Base-by-base conservation (phyloP, 2,113 vertebrate species). In the Vidua macroura region DNA sequence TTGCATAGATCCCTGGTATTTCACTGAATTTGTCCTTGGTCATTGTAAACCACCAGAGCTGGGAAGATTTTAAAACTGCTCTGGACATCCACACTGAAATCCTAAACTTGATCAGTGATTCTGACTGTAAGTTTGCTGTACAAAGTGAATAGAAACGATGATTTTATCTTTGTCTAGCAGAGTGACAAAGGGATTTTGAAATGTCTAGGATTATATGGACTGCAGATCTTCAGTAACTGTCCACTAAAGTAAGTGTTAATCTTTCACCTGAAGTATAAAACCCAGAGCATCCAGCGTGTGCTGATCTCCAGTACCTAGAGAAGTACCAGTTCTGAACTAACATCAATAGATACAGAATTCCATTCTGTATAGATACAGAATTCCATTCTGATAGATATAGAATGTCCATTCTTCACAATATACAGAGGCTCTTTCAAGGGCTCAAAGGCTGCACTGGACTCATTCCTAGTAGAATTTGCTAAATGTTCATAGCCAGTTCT, bases 321-420 rank as follows among this genome's bases (percentile, higher is more conserved):
- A 17, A 52, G 12, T 18, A 51, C 43, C 9, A 58, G 1, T 55
- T 76, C n/a, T 76, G 30, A 63, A 7, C 16, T n/a, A 5, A 18
- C 15, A 53, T n/a, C 0, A 0, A 7, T 7, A 55, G 22, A 28
- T 13, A 31, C n/a, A n/a, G n/a, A n/a, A n/a, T n/a, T n/a, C n/a
- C n/a, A n/a, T n/a, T n/a, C n/a, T n/a, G n/a, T n/a, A n/a, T n/a
- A n/a, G n/a, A n/a, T n/a, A n/a, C n/a, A n/a, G n/a, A n/a, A n/a
- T n/a, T n/a, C n/a, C n/a, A n/a, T n/a, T n/a, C n/a, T n/a, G n/a
- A n/a, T n/a, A n/a, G n/a, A n/a, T n/a, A n/a, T n/a, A n/a, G n/a
- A n/a, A n/a, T n/a, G n/a, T 46, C 25, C 23, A 30, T 27, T 41
- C 37, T 72, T 46, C 56, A 7, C 13, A 72, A 27, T 3, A 27